A percentile compares a stretch with the other conserved stretches of the same genome.
These are phyloP conservation scores for Caenorhabditis parvicauda DNA, from an alignment of 2,888 invertebrate species.

Conservation along the genomic window DNA sequence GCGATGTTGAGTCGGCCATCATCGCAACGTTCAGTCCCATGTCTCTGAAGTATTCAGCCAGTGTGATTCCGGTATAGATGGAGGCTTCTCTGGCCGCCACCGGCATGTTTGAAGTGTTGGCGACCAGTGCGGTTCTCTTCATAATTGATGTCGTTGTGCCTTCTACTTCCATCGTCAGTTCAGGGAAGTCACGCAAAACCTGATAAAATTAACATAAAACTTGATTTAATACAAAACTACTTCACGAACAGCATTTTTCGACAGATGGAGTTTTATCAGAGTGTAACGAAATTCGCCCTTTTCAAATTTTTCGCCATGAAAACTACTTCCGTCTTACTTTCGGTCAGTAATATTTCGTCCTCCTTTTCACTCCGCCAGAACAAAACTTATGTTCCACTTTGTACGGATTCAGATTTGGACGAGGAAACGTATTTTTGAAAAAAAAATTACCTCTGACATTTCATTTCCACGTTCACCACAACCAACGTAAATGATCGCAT, in stretches of 20 bases:
- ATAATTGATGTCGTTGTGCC: conserved; percentile 93
- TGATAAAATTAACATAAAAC: too few relatives aligned
- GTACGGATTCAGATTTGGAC: too few relatives aligned
- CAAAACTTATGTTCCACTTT: too few relatives aligned
- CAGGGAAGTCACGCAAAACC: conserved; percentile 91
- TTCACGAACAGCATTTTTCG: too few relatives aligned
- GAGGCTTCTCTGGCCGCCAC: conserved; percentile 99
- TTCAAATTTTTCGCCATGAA: too few relatives aligned
- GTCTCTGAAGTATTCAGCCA: conserved; percentile 82
- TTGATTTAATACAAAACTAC: too few relatives aligned
- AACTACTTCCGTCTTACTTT: too few relatives aligned
- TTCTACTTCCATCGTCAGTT: conserved; percentile 92
- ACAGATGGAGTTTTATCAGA: too few relatives aligned
- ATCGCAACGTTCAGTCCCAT: conserved; percentile 99
- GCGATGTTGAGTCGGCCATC: conserved; percentile 99
- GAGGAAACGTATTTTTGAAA: too few relatives aligned
- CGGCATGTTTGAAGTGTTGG: conserved; percentile 99
- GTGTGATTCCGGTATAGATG: conserved; percentile 94
- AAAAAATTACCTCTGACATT: conserved; percentile 81
- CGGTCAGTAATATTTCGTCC: too few relatives aligned
- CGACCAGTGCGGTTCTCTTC: conserved; percentile 97
- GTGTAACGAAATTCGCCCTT: too few relatives aligned
- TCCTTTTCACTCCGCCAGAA: too few relatives aligned
- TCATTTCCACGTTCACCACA: conserved; percentile 99
- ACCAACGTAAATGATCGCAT: conserved; percentile 98